phyloP scores from a whole-genome alignment of 2,888 invertebrate species.

The Dastarcus helophoroides region DNA sequence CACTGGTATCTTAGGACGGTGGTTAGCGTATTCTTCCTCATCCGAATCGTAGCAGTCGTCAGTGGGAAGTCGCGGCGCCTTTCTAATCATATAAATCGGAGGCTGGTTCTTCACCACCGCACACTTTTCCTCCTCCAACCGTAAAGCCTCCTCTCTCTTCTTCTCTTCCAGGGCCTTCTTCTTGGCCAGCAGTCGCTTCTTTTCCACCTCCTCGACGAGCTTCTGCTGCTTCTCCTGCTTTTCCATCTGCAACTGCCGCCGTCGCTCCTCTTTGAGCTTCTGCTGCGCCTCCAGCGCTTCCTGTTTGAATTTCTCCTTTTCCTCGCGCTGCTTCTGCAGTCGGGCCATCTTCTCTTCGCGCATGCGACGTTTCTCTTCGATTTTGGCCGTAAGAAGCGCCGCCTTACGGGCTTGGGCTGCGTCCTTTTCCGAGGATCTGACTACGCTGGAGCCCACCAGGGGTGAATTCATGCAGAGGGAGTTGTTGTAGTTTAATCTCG shows the following conservation, averaged over 20 bases:
- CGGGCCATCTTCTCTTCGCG: slow-evolving; percentile 33
- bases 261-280: slow-evolving; percentile 35
- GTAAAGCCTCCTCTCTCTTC: slow-evolving; percentile 35
- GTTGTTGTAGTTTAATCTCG: no score
- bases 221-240: slow-evolving; percentile 8
- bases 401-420: no score
- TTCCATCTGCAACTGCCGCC: slow-evolving; percentile 44
- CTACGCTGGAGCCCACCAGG: no score
- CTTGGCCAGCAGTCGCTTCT: slow-evolving; percentile 46
- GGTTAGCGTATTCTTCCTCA: slow-evolving; percentile 33
- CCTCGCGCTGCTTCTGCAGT: slow-evolving; percentile 38
- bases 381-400: no score
- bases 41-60: slow-evolving; percentile 48
- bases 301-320: slow-evolving; percentile 40
- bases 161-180: slow-evolving; percentile 47
- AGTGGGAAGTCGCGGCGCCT: slow-evolving; percentile 40
- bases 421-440: no score
- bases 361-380: no score
- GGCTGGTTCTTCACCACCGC: slow-evolving; percentile 24
- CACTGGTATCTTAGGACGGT: slow-evolving; percentile 30
- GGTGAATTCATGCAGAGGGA: no score
- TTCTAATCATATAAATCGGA: slow-evolving; percentile 21
- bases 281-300: slow-evolving; percentile 30
- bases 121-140: slow-evolving; percentile 34
- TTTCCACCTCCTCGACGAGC: slow-evolving; percentile 38